phyloP scores from a whole-genome alignment of 2,797 vertebrate species.

The Epinephelus awoara region DNA sequence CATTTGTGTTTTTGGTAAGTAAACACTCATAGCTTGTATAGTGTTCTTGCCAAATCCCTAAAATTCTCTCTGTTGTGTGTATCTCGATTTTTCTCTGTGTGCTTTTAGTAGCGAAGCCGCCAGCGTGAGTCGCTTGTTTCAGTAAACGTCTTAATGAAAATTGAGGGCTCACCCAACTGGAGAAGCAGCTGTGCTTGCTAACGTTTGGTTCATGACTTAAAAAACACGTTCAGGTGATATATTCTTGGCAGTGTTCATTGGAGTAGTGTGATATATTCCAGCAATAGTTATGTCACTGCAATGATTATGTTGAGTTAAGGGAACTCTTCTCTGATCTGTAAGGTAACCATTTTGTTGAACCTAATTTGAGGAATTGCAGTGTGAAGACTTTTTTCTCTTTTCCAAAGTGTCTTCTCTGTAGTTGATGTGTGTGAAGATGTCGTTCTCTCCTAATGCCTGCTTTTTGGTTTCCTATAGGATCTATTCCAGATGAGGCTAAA shows the following conservation, averaged over 20 bases:
- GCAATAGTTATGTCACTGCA: slow-evolving; percentile 85
- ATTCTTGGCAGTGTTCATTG: slow-evolving; percentile 99
- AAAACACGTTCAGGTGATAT: slow-evolving; percentile 99
- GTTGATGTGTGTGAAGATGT: slow-evolving; percentile 28
- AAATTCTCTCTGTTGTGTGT: slow-evolving; percentile 99
- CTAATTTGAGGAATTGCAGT: slow-evolving; percentile 87
- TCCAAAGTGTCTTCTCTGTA: slow-evolving; percentile 68
- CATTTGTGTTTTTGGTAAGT: slow-evolving; percentile 91
- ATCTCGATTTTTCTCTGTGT: slow-evolving; percentile 99
- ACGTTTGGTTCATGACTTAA: slow-evolving; percentile 99
- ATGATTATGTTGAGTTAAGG: slow-evolving; percentile 81
- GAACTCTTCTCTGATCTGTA: slow-evolving; percentile 79
- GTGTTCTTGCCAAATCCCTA: slow-evolving; percentile 94
- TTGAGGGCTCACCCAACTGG: slow-evolving; percentile 99
- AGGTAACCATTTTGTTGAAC: slow-evolving; percentile 80
- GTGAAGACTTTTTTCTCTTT: slow-evolving; percentile 67
- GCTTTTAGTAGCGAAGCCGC: slow-evolving; percentile 99
- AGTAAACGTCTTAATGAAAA: slow-evolving; percentile 99
- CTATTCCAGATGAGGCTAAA: slow-evolving; percentile 99
- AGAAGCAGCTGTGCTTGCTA: slow-evolving; percentile 99
- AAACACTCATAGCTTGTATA: slow-evolving; percentile 94
- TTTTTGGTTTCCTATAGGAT: slow-evolving; percentile 93
- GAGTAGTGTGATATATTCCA: slow-evolving; percentile 95
- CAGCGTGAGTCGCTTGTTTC: slow-evolving; percentile 99
- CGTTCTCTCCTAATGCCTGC: slow-evolving; percentile 66